Conservation (phyloP, 2,888 invertebrate species). For the Atherix ibis region DNA sequence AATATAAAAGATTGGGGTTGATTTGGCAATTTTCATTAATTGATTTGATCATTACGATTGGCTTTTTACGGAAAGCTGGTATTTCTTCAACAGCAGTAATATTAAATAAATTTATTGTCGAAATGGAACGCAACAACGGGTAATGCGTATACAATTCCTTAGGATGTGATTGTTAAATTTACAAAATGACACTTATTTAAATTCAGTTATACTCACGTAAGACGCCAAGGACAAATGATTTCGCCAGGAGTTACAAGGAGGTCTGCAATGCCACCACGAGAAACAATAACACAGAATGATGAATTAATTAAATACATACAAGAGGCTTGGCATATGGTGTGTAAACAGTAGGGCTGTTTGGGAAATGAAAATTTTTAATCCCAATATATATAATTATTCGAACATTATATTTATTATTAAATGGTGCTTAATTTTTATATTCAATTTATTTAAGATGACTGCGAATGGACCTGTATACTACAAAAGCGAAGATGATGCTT, state of each 20-base stretch:
- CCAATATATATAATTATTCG: too few species aligned
- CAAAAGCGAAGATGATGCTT: conserved; percentile 32
- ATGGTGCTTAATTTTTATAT: too few species aligned
- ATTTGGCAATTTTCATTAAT: too few species aligned
- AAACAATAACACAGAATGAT: conserved; percentile 41
- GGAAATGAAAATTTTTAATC: background rate
- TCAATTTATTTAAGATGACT: too few species aligned
- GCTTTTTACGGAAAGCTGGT: too few species aligned
- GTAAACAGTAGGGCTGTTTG: too few species aligned
- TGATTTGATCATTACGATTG: too few species aligned
- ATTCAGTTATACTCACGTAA: conserved; percentile 21
- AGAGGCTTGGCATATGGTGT: conserved; percentile 59
- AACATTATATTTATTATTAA: too few species aligned
- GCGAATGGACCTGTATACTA: conserved; percentile 21
- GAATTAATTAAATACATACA: conserved; percentile 65
- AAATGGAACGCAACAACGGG: conserved; percentile 8
- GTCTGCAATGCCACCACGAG: conserved; percentile 17
- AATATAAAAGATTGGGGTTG: too few species aligned
- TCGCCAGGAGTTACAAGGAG: conserved; percentile 15
- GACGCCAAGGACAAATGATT: conserved; percentile 24
- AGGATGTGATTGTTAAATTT: background rate
- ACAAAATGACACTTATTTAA: background rate
- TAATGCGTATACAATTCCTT: conserved; percentile 1
- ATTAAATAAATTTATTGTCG: too few species aligned
- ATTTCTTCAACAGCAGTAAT: background rate